Evolutionary conservation across 2,113 vertebrate species (phyloP), one percentile per base, ranked within the genome.

Genomic region (Herpetotheres cachinnans): DNA sequence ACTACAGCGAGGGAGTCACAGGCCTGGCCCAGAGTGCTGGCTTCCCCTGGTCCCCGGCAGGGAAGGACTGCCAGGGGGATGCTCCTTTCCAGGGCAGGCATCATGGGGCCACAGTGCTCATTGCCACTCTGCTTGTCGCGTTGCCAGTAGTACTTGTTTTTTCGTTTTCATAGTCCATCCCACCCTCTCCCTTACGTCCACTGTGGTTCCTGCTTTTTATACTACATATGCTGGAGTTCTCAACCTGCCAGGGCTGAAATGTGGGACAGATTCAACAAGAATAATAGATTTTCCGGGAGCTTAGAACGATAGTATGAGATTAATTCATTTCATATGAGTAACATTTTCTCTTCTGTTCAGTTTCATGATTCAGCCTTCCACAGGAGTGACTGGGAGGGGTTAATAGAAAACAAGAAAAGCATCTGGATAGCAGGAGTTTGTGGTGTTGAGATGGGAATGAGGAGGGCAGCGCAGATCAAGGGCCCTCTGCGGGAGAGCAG

Each of bases 321-420:
- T 96, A 88, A 95, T 96, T 92, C 78, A 61, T 95, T 96, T 95
- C 94, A 87, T 79, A 91, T 96, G 90, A 95, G 83, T 86, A 96
- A 92, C 73, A 32, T 90, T 97, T 96, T 96, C 94, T 97, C 84
- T 87, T 95, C 86, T 96, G 63, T 93, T 96, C 59, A 59, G 82
- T 85, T 96, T 96, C 88, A 94, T 90, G 86, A 92, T 93, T 96
- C 88, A 97, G 90, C 84, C 90, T 95, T 95, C 88, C 85, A 86
- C 77, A 85, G 89, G 73, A 93, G 82, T 96, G 95, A 89, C 81
- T 94, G 95, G 95, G 90, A 96, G 95, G 93, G 92, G 88, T 93
- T 96, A 95, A 92, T 80, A 96, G 78, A 95, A 92, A 93, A 93
- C 89, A 90, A 93, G 90, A 58, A 89, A 81, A 94, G 92, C 92